Conservation (phyloP, 1,140 invertebrate species). For the Drosophila santomea region DNA sequence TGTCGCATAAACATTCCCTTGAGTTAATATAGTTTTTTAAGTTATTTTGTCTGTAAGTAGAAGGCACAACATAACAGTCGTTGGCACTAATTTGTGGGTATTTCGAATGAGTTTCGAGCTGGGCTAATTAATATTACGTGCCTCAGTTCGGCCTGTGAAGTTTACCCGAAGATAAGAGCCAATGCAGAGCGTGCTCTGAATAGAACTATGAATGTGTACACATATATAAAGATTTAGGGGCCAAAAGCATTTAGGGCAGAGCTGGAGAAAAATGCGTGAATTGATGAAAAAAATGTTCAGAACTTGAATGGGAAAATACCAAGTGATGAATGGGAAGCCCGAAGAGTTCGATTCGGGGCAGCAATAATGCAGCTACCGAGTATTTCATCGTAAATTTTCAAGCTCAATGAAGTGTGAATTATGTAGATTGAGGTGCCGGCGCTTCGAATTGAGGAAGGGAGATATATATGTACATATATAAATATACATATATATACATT, state of each 20-base stretch:
- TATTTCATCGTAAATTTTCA: conserved; percentile 35
- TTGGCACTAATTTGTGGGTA: conserved; percentile 26
- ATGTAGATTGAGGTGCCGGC: conserved; percentile 49
- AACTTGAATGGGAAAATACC: conserved; percentile 38
- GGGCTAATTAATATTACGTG: conserved; percentile 79
- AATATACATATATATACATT: neutral
- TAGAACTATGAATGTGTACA: conserved; percentile 35
- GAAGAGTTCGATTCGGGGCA: conserved; percentile 8
- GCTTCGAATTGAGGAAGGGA: conserved; percentile 25
- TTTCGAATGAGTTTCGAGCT: conserved; percentile 29
- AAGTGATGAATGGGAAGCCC: conserved; percentile 38
- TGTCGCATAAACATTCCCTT: conserved; percentile 55
- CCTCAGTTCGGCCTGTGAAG: conserved; percentile 34
- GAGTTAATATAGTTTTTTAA: conserved; percentile 1
- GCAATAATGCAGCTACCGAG: conserved; percentile 11
- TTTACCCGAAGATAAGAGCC: conserved; percentile 61
- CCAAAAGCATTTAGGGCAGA: conserved; percentile 52
- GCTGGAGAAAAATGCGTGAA: conserved; percentile 44
- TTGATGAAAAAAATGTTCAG: conserved; percentile 45
- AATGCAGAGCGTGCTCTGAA: conserved; percentile 64
- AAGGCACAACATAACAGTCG: conserved; percentile 27
- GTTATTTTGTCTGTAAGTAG: neutral
- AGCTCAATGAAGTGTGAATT: conserved; percentile 70
- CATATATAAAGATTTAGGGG: conserved; percentile 50
- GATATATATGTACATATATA: neutral